Conservation (phyloP, 2,888 invertebrate species). For the Pogonocherus hispidulus region DNA sequence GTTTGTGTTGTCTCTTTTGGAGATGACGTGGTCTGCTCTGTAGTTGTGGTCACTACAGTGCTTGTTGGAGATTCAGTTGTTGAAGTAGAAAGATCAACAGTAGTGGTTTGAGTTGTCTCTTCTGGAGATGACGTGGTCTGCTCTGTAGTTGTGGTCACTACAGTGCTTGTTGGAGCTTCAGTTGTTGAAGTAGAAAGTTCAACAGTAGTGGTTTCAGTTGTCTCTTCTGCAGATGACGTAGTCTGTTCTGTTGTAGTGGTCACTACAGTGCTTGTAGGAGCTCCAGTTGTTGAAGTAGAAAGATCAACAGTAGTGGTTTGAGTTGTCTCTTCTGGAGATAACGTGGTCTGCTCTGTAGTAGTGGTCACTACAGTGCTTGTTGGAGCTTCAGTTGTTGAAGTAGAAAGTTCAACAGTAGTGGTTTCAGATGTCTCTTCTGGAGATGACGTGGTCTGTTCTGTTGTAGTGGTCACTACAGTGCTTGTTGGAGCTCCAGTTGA, state of each 20-base stretch:
- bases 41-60: background rate
- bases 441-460: slow-evolving; percentile 15
- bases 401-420: slow-evolving; percentile 7
- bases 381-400: slow-evolving; percentile 5
- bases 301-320: background rate
- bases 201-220: slow-evolving; percentile 9
- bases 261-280: background rate
- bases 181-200: background rate
- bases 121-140: background rate
- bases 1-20: background rate
- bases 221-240: background rate
- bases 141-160: background rate
- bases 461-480: background rate
- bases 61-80: background rate
- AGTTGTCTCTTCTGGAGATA: background rate
- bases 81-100: background rate
- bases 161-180: background rate
- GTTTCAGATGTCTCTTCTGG: background rate
- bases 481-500: background rate
- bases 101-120: background rate
- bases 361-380: background rate
- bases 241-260: background rate
- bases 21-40: too few relatives aligned
- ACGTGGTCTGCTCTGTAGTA: background rate
- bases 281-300: background rate